phyloP scores from a whole-genome alignment of 2,888 invertebrate genomes.

The Ichneumoninae sp. region DNA sequence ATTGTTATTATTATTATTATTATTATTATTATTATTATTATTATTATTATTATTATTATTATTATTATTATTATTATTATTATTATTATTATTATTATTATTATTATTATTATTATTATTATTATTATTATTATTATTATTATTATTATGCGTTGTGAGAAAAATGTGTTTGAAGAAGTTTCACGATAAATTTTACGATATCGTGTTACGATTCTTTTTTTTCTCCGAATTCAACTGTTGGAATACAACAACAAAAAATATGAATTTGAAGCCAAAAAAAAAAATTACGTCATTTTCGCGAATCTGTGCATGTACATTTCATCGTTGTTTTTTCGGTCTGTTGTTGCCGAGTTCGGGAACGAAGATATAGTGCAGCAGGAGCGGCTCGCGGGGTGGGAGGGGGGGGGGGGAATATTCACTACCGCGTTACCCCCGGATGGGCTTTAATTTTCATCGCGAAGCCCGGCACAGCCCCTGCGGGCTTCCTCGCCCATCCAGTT shows the following conservation, averaged over 20 bases:
- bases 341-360: neutral
- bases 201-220: no score
- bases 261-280: neutral
- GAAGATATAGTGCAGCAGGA: neutral
- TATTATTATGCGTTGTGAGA: no score
- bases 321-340: neutral
- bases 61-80: no score
- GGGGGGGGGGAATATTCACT: slow-evolving; percentile 33
- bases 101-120: no score
- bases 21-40: no score
- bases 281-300: neutral
- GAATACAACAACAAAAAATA: neutral
- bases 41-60: no score
- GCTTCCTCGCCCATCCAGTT: slow-evolving; percentile 24
- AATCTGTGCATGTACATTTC: neutral
- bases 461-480: slow-evolving; percentile 27
- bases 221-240: no score
- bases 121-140: no score
- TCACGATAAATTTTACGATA: no score
- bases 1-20: no score
- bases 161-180: no score
- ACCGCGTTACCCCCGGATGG: slow-evolving; percentile 32
- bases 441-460: slow-evolving; percentile 52
- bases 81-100: no score
- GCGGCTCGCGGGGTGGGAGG: neutral